These are phyloP conservation scores for Phenganax subtilis DNA, from an alignment of 92 coral and sea anemone species.

Conservation along the genomic window DNA sequence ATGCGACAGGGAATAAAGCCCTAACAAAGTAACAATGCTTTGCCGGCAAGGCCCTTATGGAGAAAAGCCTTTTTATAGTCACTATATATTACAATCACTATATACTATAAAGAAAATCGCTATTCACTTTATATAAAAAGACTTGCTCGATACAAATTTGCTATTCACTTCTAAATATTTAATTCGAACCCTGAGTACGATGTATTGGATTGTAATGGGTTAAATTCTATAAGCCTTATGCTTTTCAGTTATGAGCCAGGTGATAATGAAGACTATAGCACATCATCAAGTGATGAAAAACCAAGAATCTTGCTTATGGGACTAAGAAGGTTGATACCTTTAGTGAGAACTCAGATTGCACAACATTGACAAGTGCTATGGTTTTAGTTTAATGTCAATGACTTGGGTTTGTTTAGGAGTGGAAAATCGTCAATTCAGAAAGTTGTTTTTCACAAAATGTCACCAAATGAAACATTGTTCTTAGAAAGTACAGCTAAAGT, in stretches of 20 bases:
- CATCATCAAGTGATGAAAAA: slow-evolving; percentile 64
- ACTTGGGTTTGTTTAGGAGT: slow-evolving; percentile 54
- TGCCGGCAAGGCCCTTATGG: too few species aligned
- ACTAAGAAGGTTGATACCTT: slow-evolving; percentile 63
- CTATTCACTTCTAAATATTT: too few species aligned
- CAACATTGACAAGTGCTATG: not conserved
- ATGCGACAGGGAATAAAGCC: too few species aligned
- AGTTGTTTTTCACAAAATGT: slow-evolving; percentile 98
- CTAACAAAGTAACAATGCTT: too few species aligned
- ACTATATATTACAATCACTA: too few species aligned
- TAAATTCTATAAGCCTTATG: not conserved
- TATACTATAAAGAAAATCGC: too few species aligned
- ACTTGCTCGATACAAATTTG: too few species aligned
- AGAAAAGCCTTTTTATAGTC: too few species aligned
- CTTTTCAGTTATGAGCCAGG: slow-evolving; percentile 86
- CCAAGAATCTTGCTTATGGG: slow-evolving; percentile 94
- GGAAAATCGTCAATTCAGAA: slow-evolving; percentile 98
- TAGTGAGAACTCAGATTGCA: not conserved
- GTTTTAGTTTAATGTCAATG: not conserved
- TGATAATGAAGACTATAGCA: slow-evolving; percentile 67
- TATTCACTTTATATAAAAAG: too few species aligned
- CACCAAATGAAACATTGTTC: slow-evolving; percentile 95
- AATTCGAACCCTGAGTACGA: too few species aligned
- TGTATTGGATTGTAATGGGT: not conserved
- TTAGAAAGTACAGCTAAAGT: slow-evolving; percentile 92